Conservation (phyloP, 2,888 invertebrate genomes). For the Dyspetes luteomarginatus region DNA sequence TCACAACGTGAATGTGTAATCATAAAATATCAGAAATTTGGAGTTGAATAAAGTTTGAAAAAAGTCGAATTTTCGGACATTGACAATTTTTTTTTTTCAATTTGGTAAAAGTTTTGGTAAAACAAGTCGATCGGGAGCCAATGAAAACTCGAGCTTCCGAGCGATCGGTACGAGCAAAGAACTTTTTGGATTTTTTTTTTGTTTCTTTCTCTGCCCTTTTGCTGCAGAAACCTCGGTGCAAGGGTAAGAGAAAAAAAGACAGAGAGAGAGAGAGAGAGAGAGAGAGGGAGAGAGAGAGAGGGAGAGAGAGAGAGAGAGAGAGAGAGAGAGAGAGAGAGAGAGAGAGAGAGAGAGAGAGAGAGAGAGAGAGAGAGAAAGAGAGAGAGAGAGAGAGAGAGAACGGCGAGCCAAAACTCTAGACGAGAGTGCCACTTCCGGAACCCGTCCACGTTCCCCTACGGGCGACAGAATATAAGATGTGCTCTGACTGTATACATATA, state of each 20-base stretch:
- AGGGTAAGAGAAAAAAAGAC: too few species aligned
- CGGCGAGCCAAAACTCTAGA: constrained; percentile 16
- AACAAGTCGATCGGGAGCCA: too few species aligned
- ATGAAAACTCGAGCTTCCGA: not conserved
- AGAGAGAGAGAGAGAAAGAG: constrained; percentile 3
- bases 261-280: not conserved
- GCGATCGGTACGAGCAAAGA: too few species aligned
- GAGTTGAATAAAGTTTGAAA: not conserved
- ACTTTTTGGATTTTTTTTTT: too few species aligned
- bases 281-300: not conserved
- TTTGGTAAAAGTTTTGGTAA: too few species aligned
- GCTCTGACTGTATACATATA: constrained; percentile 5
- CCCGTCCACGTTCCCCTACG: constrained; percentile 54
- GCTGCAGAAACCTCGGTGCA: too few species aligned
- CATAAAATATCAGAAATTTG: not conserved
- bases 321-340: not conserved
- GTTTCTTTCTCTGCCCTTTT: not conserved
- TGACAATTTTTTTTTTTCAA: not conserved
- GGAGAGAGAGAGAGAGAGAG: not conserved
- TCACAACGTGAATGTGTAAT: too few species aligned
- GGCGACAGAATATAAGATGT: constrained; percentile 60
- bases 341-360: not conserved
- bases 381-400: constrained; percentile 11
- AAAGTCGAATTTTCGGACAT: constrained; percentile 1
- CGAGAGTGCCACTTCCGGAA: constrained; percentile 57